Evolutionary conservation across 2,888 invertebrate species (phyloP), one percentile per base, ranked within the genome.

Genomic region (Aelia acuminata): DNA sequence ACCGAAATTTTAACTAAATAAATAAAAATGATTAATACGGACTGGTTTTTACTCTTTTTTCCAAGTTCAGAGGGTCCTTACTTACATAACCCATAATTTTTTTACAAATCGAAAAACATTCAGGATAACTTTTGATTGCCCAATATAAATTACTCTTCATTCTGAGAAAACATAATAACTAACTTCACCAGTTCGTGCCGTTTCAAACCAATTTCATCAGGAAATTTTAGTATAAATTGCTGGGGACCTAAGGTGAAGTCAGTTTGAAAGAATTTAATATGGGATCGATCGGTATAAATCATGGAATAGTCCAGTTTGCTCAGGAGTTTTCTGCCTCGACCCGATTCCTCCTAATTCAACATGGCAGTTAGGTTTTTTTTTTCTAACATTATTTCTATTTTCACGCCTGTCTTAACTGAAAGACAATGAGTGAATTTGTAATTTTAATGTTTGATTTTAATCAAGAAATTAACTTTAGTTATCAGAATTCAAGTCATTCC

Each of bases 181-280:
- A 57, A 57, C 50, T 11, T 26, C 10, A 57, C 26, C 57, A 4
- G 13, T 31, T 15, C 13, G 26, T 31, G 63, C 7, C 35, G 63
- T 70, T 31, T 22, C n/a, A 57, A 57, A 26, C 57, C 26, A 57
- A 15, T 70, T 63, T 70, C 18, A 31, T 35, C 18, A 20, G 15
- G 5, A 35, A 70, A 70, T 70, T 35, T 70, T 35, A 70, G 7
- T 20, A 70, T 7, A 70, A 70, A 70, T 57, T 57, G 13, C n/a
- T 57, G 26, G 57, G 57, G 26, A n/a, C 26, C 8, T n/a, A 26
- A 13, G 5, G 57, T 13, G 3, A 57, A 57, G 57, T 26, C 26
- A 57, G 57, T 57, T 57, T 57, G 13, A 57, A 57, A 57, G n/a
- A 57, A 57, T 57, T 57, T 26, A 57, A 57, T 57, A 57, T 57